Evolutionary conservation across 2,888 invertebrate genomes (phyloP).

Genomic region (Nomada goodeniana): DNA sequence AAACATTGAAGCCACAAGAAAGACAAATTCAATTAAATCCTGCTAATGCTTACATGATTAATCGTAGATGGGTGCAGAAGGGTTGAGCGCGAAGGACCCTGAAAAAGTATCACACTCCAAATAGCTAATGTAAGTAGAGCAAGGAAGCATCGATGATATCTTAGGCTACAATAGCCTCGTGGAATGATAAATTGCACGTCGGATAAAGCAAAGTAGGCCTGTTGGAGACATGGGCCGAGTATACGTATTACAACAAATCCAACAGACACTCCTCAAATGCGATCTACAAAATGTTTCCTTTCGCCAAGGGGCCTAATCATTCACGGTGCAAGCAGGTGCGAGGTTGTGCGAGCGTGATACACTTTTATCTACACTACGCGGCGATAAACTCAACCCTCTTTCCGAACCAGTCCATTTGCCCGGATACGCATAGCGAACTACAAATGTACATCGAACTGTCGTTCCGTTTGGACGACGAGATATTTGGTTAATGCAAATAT

Average conservation of each 20-base stretch:
- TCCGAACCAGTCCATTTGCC: slow-evolving; percentile 65
- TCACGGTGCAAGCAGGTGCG: slow-evolving; percentile 69
- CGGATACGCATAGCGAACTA: slow-evolving; percentile 26
- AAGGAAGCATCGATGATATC: slow-evolving; percentile 21
- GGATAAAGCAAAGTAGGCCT: slow-evolving; percentile 35
- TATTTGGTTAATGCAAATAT: too few relatives aligned
- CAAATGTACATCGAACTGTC: too few relatives aligned
- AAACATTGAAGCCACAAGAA: not conserved
- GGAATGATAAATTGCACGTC: slow-evolving; percentile 56
- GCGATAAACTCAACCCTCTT: slow-evolving; percentile 69
- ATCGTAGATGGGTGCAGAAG: not conserved
- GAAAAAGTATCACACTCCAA: not conserved
- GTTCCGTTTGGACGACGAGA: too few relatives aligned
- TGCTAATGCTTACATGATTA: not conserved
- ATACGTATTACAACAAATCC: slow-evolving; percentile 59
- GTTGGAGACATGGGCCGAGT: slow-evolving; percentile 24
- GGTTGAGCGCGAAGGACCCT: not conserved
- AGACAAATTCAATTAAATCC: not conserved
- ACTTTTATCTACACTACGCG: slow-evolving; percentile 51
- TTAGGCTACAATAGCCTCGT: slow-evolving; percentile 14
- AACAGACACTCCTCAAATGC: slow-evolving; percentile 39
- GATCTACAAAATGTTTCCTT: slow-evolving; percentile 46
- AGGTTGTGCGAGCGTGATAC: slow-evolving; percentile 57
- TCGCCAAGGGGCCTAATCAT: slow-evolving; percentile 59
- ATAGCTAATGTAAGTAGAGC: not conserved